Evolutionary conservation across 2,888 invertebrate genomes (phyloP).

Genomic region (Troides helena): DNA sequence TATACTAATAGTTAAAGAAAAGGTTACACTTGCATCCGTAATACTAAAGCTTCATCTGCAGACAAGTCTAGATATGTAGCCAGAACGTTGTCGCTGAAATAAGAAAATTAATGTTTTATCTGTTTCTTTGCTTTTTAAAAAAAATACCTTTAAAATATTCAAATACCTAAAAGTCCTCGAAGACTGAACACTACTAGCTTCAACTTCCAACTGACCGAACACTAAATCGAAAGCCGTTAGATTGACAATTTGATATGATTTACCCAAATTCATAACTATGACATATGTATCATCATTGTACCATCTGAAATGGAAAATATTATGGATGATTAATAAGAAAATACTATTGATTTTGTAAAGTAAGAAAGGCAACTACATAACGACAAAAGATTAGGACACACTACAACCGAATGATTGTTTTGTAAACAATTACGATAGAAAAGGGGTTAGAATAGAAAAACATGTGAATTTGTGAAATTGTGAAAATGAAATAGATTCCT

Average conservation of each 20-base stretch:
- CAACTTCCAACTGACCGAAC: conserved; percentile 76
- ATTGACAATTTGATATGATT: conserved; percentile 74
- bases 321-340: too few species aligned
- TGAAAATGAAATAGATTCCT: too few species aligned
- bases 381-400: too few species aligned
- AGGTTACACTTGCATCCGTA: conserved; percentile 66
- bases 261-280: conserved; percentile 80
- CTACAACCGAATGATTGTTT: too few species aligned
- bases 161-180: conserved; percentile 70
- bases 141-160: conserved; percentile 5
- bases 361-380: too few species aligned
- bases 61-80: conserved; percentile 62
- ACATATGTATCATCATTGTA: conserved; percentile 69
- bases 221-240: conserved; percentile 74
- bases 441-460: too few species aligned
- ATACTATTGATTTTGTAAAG: too few species aligned
- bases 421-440: too few species aligned
- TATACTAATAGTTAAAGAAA: not conserved
- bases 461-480: too few species aligned
- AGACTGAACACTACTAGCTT: conserved; percentile 76
- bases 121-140: not conserved
- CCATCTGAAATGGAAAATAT: conserved; percentile 53
- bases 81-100: conserved; percentile 66
- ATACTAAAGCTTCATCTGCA: conserved; percentile 66
- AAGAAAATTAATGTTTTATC: conserved; percentile 3